phyloP scores from a whole-genome alignment of 2,113 vertebrate genomes.

The Hucho hucho region DNA sequence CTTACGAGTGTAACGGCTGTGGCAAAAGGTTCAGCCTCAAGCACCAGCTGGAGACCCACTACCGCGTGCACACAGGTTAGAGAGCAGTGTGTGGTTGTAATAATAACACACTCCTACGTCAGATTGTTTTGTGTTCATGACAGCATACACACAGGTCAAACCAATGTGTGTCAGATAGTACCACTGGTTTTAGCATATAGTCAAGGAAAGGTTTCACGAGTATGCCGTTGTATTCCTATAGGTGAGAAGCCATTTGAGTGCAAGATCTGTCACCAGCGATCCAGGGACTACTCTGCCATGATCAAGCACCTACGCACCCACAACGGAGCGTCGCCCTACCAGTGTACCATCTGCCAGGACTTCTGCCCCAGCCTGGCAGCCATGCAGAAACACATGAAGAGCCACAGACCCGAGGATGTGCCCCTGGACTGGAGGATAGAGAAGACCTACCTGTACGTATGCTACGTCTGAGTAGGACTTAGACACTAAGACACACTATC shows the following conservation, averaged over 20 bases:
- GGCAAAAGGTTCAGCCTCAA: conserved; percentile 99
- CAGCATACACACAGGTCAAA: neutral
- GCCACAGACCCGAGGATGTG: conserved; percentile 96
- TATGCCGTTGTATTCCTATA: conserved; percentile 51
- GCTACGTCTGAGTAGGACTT: conserved; percentile 85
- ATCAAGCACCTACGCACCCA: conserved; percentile 99
- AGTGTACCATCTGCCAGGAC: conserved; percentile 98
- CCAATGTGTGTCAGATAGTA: too few relatives aligned
- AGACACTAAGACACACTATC: conserved; percentile 37
- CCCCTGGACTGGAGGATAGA: conserved; percentile 99
- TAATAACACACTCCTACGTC: neutral
- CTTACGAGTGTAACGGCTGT: conserved; percentile 93
- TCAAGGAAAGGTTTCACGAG: neutral
- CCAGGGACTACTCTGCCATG: conserved; percentile 98
- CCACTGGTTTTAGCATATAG: too few relatives aligned
- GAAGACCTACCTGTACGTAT: conserved; percentile 98
- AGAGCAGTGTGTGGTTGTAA: neutral
- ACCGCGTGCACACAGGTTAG: conserved; percentile 94
- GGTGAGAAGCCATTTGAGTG: conserved; percentile 99
- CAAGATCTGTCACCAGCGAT: conserved; percentile 97
- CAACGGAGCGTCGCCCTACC: conserved; percentile 98
- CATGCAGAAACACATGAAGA: conserved; percentile 99
- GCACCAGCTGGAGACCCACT: conserved; percentile 98
- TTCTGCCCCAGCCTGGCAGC: conserved; percentile 98
- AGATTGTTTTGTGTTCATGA: too few relatives aligned